Conservation (phyloP, 2,113 vertebrate genomes). For the Dryoscopus gambensis region DNA sequence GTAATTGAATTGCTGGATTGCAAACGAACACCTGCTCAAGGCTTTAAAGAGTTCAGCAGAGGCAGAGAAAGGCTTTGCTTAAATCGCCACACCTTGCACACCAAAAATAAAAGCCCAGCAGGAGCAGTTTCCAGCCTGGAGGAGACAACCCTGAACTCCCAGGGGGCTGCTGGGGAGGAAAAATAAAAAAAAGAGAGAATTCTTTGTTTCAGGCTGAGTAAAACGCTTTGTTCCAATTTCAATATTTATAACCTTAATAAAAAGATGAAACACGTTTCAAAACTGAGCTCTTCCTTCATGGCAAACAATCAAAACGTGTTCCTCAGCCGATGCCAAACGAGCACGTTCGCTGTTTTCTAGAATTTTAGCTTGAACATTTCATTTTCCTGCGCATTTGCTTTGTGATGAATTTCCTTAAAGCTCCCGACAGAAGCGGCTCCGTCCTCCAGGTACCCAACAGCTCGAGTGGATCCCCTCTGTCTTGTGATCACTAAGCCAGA, state of each 20-base stretch:
- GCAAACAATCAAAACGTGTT: background rate
- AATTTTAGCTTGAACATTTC: background rate
- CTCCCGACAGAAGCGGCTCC: background rate
- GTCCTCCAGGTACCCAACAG: background rate
- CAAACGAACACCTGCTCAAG: slow-evolving; percentile 28
- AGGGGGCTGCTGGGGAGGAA: too few species aligned
- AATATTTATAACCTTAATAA: background rate
- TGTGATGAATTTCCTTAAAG: background rate
- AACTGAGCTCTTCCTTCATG: background rate
- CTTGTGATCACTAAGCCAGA: accelerated
- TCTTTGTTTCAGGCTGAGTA: background rate
- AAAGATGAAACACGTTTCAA: background rate
- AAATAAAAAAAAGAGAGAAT: background rate
- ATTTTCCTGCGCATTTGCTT: background rate
- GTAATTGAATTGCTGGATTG: slow-evolving; percentile 23
- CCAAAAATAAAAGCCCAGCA: background rate
- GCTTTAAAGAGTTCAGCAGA: background rate
- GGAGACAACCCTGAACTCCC: background rate
- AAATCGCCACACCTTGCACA: background rate
- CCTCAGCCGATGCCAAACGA: background rate
- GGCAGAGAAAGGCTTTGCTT: background rate
- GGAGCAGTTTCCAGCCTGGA: background rate
- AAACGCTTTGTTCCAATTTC: background rate
- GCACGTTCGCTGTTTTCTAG: background rate
- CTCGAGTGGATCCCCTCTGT: background rate